Conservation (phyloP, 2,113 vertebrate species). For the Chloroceryle aenea region DNA sequence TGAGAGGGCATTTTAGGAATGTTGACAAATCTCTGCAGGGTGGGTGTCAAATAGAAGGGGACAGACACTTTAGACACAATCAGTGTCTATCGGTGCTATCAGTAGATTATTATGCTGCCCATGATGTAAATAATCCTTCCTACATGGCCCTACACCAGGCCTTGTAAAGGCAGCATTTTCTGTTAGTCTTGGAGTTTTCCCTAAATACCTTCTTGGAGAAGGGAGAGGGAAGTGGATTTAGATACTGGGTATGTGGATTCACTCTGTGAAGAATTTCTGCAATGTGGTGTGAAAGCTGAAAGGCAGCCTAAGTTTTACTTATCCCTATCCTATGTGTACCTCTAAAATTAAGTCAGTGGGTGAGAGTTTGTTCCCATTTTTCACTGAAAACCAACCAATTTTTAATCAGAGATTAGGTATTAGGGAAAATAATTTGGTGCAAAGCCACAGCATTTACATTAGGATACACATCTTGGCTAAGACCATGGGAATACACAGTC, state of each 20-base stretch:
- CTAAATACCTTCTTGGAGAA: neutral
- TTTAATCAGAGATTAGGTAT: neutral
- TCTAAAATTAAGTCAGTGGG: neutral
- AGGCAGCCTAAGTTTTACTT: neutral
- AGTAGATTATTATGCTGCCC: neutral
- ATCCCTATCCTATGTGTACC: neutral
- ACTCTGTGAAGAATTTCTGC: neutral
- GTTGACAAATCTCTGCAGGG: too few species aligned
- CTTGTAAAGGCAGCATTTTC: neutral
- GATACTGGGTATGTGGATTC: neutral
- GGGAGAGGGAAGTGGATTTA: neutral
- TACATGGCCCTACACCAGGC: fast-evolving
- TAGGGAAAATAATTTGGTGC: neutral
- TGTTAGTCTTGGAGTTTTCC: neutral
- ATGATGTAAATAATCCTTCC: neutral
- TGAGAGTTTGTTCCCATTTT: neutral
- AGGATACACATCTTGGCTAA: neutral
- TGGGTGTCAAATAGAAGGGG: too few species aligned
- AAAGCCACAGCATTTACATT: neutral
- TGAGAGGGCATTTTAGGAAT: too few species aligned
- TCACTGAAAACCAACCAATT: neutral
- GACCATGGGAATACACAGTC: too few species aligned
- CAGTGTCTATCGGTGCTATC: neutral
- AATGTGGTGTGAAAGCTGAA: neutral
- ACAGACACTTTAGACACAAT: too few species aligned